Evolutionary conservation across 1,140 invertebrate species (phyloP).

Genomic region (Plectus sambesii): DNA sequence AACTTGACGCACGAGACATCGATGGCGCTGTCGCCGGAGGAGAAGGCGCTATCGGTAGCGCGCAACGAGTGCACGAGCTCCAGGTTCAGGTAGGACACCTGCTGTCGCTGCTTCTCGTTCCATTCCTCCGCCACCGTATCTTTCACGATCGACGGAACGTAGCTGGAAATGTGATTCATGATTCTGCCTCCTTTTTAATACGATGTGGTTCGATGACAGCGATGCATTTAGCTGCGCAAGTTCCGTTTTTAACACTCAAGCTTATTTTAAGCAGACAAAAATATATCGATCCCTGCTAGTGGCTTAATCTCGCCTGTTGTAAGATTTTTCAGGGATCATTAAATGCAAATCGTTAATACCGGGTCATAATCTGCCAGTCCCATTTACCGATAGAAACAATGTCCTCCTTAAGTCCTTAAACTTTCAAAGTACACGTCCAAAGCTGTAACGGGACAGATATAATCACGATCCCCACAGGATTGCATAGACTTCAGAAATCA

Average conservation of each 20-base stretch:
- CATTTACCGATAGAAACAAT: not conserved
- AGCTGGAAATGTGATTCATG: slow-evolving; percentile 40
- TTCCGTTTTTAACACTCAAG: not conserved
- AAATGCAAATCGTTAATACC: not conserved
- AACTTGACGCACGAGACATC: slow-evolving; percentile 78
- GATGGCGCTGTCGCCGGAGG: slow-evolving; percentile 60
- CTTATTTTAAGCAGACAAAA: not conserved
- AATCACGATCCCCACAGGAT: not conserved
- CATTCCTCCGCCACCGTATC: slow-evolving; percentile 37
- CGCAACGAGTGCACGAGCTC: slow-evolving; percentile 75
- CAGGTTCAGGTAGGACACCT: slow-evolving; percentile 64
- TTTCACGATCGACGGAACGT: slow-evolving; percentile 46
- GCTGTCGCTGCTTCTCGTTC: slow-evolving; percentile 36
- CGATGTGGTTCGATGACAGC: slow-evolving; percentile 46
- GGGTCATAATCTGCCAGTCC: not conserved
- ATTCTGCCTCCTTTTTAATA: slow-evolving; percentile 6
- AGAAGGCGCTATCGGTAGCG: slow-evolving; percentile 82
- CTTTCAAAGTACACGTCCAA: not conserved
- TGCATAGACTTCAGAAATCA: too few relatives aligned
- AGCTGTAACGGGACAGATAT: not conserved
- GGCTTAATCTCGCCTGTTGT: not conserved
- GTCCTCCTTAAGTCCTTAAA: too few relatives aligned
- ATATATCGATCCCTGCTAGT: not conserved
- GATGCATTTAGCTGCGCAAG: slow-evolving; percentile 1
- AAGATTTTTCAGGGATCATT: not conserved